Conservation (phyloP, 2,113 vertebrate genomes). For the Calidris pugnax region DNA sequence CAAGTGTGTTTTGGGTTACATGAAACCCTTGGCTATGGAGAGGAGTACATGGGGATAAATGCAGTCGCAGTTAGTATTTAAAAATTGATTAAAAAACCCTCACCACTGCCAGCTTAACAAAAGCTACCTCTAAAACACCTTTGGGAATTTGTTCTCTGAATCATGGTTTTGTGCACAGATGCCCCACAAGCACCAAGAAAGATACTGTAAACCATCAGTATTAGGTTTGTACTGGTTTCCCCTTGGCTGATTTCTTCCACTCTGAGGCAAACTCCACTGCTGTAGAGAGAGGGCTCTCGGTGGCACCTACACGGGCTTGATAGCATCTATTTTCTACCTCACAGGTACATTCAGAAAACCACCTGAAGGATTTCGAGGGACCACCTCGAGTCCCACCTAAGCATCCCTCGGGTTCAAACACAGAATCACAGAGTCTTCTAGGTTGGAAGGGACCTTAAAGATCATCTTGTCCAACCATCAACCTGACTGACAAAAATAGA, state of each 20-base stretch:
- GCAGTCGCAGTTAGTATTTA: neutral
- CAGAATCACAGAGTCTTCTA: too few species aligned
- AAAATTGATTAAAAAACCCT: too few species aligned
- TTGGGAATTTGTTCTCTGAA: rapidly evolving
- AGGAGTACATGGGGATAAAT: rapidly evolving
- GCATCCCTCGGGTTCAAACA: rapidly evolving
- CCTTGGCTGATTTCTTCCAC: neutral
- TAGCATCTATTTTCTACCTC: neutral
- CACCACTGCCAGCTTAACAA: too few species aligned
- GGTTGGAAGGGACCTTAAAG: too few species aligned
- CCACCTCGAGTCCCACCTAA: too few species aligned
- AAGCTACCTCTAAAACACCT: too few species aligned
- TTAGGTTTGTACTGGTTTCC: rapidly evolving
- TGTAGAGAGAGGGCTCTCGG: too few species aligned
- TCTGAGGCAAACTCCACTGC: neutral
- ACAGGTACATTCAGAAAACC: neutral
- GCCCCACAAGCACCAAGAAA: rapidly evolving
- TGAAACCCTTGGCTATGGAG: too few species aligned
- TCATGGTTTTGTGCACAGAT: neutral
- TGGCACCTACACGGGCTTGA: rapidly evolving
- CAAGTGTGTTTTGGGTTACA: rapidly evolving
- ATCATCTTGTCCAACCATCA: too few species aligned
- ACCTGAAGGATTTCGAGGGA: neutral
- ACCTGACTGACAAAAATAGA: too few species aligned
- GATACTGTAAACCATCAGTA: rapidly evolving